Base-by-base conservation (phyloP, 2,888 invertebrate genomes). In the Brenthis ino region DNA sequence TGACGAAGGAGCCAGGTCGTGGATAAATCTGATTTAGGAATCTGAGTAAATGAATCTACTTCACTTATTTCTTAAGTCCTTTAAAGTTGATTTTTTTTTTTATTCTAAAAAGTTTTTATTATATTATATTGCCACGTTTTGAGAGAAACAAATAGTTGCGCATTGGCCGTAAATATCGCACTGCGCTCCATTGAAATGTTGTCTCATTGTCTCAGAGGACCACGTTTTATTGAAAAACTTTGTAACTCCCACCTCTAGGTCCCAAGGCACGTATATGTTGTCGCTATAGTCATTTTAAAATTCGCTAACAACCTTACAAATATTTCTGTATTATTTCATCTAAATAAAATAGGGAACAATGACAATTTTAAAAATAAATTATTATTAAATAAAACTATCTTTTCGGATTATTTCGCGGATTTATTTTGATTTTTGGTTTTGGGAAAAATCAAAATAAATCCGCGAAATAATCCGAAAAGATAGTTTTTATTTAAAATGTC, bases 201-300 rank as follows among this genome's bases (percentile, higher is more conserved):
- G 89, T 89, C 91, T 91, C 91, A 76, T 86, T 86, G 89, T 89
- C 91, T 91, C 91, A 76, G 82, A 88, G 89, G 88, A 82, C 85
- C 82, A 84, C 87, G 86, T 88, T 91, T 89, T 92, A 91, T 91
- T 91, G 89, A 89, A 91, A 89, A 91, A 91, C 86, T 91, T 91
- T 86, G 82, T 80, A 80, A 80, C 78, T 81, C 79, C 80, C 80
- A 83, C 81, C 79, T 77, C 79, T 76, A 77, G 77, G 79, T 79
- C 77, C 78, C 76, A 65, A 64, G 58, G 76, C 77, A 78, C 78
- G 78, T 79, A 81, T 79, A 75, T 78, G 73, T 75, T 76, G 76
- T 74, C 76, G 58, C 65, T 60, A 57, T 43, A 65, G 67, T 67
- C 67, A 64, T 69, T 72, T 24, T 65, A 55, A 66, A 64, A 65